Conservation (phyloP, 1,140 invertebrate genomes). For the Musca domestica region DNA sequence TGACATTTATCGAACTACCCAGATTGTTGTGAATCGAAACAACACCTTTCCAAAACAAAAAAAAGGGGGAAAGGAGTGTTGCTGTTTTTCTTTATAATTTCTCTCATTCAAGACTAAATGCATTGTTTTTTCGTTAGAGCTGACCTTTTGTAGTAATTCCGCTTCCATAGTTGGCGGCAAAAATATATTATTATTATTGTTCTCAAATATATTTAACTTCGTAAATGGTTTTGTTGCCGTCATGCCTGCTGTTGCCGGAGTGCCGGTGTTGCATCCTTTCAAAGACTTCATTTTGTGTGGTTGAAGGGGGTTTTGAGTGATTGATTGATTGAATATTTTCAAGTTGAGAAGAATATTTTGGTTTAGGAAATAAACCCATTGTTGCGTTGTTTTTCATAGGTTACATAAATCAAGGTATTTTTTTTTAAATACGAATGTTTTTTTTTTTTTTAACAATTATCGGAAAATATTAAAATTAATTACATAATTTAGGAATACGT, state of each 20-base stretch:
- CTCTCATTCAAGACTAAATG: not conserved
- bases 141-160: slow-evolving; percentile 16
- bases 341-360: no score
- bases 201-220: slow-evolving; percentile 2
- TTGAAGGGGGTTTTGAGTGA: not conserved
- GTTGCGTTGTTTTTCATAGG: not conserved
- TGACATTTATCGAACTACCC: no score
- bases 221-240: not conserved
- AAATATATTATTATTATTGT: slow-evolving; percentile 17
- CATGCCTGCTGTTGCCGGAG: no score
- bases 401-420: no score
- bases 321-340: no score
- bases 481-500: no score
- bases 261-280: not conserved
- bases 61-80: not conserved
- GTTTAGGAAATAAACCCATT: not conserved
- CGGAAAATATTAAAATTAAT: no score
- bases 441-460: no score
- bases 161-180: slow-evolving; percentile 13
- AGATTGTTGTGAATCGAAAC: not conserved
- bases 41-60: not conserved
- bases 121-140: slow-evolving; percentile 12
- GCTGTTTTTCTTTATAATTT: not conserved
- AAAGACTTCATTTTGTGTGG: not conserved
- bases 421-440: no score